Evolutionary conservation across 2,113 vertebrate species (phyloP).

Genomic region (Megaceryle maxima): DNA sequence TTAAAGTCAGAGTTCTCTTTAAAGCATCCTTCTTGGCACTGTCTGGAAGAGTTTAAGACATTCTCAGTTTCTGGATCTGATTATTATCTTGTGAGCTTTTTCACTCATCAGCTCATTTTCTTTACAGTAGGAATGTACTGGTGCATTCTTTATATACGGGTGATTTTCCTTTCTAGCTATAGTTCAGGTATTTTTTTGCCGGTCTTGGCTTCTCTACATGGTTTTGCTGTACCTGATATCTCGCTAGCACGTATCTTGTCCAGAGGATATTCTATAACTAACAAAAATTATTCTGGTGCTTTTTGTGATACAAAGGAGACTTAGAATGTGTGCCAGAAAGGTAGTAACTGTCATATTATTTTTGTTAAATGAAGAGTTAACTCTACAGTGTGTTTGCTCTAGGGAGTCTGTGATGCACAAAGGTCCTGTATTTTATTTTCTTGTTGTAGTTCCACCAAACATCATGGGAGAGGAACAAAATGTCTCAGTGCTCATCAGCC

Average conservation of each 20-base stretch:
- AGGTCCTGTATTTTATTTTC: neutral
- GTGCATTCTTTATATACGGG: neutral
- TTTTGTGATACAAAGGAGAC: neutral
- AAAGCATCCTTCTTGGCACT: neutral
- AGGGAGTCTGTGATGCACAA: neutral
- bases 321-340: neutral
- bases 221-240: neutral
- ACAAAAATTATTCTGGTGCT: neutral
- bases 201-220: neutral
- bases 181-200: neutral
- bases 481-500: conserved; percentile 80
- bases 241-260: neutral
- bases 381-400: neutral
- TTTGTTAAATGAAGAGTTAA: neutral
- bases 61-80: neutral
- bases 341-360: neutral
- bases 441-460: conserved; percentile 87
- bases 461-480: conserved; percentile 96
- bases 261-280: neutral
- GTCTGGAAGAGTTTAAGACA: neutral
- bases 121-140: neutral
- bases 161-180: neutral
- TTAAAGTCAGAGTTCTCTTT: neutral
- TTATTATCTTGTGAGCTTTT: neutral
- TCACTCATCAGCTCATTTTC: neutral